Evolutionary conservation across 2,797 vertebrate species (phyloP).

Genomic region (Dicrostonyx torquatus): DNA sequence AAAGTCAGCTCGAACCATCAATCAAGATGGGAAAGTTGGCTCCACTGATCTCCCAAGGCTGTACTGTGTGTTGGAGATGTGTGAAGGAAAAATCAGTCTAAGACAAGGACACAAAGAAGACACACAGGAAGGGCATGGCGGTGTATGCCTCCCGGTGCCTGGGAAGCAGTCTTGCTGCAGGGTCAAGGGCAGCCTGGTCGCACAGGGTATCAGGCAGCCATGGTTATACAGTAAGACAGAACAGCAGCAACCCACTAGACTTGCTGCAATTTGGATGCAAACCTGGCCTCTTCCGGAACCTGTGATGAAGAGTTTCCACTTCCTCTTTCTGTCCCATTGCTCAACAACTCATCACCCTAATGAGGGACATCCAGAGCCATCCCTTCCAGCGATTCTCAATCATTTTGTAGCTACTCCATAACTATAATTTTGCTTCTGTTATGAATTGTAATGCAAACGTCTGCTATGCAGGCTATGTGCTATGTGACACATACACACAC

Average conservation of each 20-base stretch:
- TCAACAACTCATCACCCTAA: conserved; percentile 11
- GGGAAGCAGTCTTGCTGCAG: not conserved
- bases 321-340: conserved; percentile 56
- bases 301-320: conserved; percentile 61
- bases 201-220: not conserved
- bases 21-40: not conserved
- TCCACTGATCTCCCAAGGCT: not conserved
- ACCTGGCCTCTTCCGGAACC: conserved; percentile 62
- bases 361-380: not conserved
- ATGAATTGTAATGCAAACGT: not conserved
- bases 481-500: not conserved
- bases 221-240: not conserved
- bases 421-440: not conserved
- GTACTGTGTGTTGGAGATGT: not conserved
- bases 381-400: not conserved
- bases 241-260: not conserved
- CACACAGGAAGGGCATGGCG: not conserved
- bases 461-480: not conserved
- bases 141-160: not conserved
- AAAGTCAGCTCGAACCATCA: not conserved
- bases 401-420: not conserved
- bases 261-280: conserved; percentile 46
- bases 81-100: not conserved
- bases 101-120: not conserved
- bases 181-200: not conserved